These are phyloP conservation scores for Sorex araneus DNA, from an alignment of 2,113 vertebrate species.

Conservation along the genomic window DNA sequence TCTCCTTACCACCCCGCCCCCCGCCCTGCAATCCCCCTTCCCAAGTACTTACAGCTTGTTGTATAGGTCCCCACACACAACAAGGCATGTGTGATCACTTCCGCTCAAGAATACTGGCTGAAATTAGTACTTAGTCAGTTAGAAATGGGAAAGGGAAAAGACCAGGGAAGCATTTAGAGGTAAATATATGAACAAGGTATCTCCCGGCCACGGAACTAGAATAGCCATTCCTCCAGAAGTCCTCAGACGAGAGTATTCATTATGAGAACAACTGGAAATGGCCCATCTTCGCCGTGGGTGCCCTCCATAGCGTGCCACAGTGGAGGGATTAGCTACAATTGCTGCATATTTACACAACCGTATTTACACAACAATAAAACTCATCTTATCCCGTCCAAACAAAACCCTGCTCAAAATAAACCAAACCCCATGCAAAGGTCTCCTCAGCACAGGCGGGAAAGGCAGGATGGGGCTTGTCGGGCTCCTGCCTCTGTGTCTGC, in stretches of 20 bases:
- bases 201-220: conserved; percentile 61
- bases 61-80: conserved; percentile 34
- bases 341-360: conserved; percentile 76
- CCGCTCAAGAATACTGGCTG: conserved; percentile 18
- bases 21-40: conserved; percentile 26
- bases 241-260: conserved; percentile 50
- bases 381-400: conserved; percentile 72
- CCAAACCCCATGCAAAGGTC: conserved; percentile 51
- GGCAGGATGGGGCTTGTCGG: background rate
- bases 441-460: conserved; percentile 13
- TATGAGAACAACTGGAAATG: conserved; percentile 71
- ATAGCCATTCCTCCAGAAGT: conserved; percentile 60
- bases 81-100: conserved; percentile 60
- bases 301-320: conserved; percentile 60
- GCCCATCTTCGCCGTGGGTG: conserved; percentile 22
- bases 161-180: conserved; percentile 44
- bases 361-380: conserved; percentile 82
- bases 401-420: conserved; percentile 83
- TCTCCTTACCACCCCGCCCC: background rate
- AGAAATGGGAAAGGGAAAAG: conserved; percentile 35
- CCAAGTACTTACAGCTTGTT: conserved; percentile 55
- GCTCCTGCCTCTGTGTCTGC: conserved; percentile 25
- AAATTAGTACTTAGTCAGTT: conserved; percentile 49
- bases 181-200: conserved; percentile 5
- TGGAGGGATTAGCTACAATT: conserved; percentile 76